Evolutionary conservation across 2,888 invertebrate genomes (phyloP).

Genomic region (Dyspetes luteomarginatus): DNA sequence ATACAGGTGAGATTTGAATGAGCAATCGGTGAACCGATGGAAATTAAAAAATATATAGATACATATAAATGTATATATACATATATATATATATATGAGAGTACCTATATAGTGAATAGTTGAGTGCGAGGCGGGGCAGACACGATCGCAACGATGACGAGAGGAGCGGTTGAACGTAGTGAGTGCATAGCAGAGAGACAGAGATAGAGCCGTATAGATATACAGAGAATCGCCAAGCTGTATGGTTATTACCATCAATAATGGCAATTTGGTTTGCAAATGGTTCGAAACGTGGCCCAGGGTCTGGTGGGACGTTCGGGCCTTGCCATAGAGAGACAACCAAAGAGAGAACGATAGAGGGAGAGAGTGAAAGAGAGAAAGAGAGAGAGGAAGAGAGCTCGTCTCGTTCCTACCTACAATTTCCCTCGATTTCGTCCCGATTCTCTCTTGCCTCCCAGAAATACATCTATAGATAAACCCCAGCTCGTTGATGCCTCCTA

Average conservation of each 20-base stretch:
- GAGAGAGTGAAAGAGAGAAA: slow-evolving; percentile 11
- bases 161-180: slow-evolving; percentile 45
- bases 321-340: slow-evolving; percentile 23
- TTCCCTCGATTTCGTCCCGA: slow-evolving; percentile 81
- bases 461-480: slow-evolving; percentile 75
- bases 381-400: slow-evolving; percentile 65
- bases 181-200: slow-evolving; percentile 39
- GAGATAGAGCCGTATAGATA: slow-evolving; percentile 19
- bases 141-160: slow-evolving; percentile 41
- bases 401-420: slow-evolving; percentile 79
- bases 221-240: slow-evolving; percentile 74
- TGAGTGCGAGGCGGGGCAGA: slow-evolving; percentile 14
- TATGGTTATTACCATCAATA: slow-evolving; percentile 83
- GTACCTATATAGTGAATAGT: slow-evolving; percentile 23
- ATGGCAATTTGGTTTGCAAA: slow-evolving; percentile 83
- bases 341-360: slow-evolving; percentile 30
- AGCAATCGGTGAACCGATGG: slow-evolving; percentile 28
- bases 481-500: slow-evolving; percentile 69
- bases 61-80: slow-evolving; percentile 7
- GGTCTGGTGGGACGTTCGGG: slow-evolving; percentile 51
- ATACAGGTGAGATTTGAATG: slow-evolving; percentile 25
- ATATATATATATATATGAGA: neutral
- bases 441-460: slow-evolving; percentile 50
- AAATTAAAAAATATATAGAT: slow-evolving; percentile 1
- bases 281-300: slow-evolving; percentile 76